Evolutionary conservation across 2,113 vertebrate species (phyloP), one percentile per base, ranked within the genome.

Genomic region (Ictalurus punctatus): DNA sequence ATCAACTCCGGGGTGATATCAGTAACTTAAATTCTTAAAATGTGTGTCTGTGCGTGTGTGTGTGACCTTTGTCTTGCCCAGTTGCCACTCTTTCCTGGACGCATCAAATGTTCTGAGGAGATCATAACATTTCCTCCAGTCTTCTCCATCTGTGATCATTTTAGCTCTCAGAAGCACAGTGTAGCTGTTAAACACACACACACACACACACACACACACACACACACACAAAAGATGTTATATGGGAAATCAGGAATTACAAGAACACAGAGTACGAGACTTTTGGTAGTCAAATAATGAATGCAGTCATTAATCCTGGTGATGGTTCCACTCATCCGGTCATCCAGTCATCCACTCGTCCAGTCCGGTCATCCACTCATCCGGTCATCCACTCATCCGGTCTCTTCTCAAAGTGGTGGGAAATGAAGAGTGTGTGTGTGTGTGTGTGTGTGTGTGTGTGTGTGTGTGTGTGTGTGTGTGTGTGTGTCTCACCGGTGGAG

Each of bases 41-140:
- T 87, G 80, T 85, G 69, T 27, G 59, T 30, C 14, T 80, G n/a
- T 56, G 58, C 65, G 56, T 54, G 25, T 52, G 34, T 82, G 76
- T 76, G 54, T 84, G 80, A 98, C 97, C 97, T 98, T 98, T 84
- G 96, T 97, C 93, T 97, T 98, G 52, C 97, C 97, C 90, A 98
- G 84, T 90, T 97, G 97, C 97, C 97, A 98, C 87, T 96, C 95
- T 84, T 91, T 96, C 91, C 92, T 96, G 78, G 90, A 91, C 90
- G 90, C 92, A 89, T 98, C 95, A 37, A 96, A 94, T 23, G 86
- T 91, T 58, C 92, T 93, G 88, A 98, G 96, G 84, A 98, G 95
- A 65, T 94, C 92, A 34, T 93, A 93, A 93, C 97, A 97, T 63
- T 92, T 90, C 83, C 91, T 91, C 91, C 94, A 96, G 67, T 92